A percentile compares a stretch with the other conserved stretches of the same genome.
phyloP scores from a whole-genome alignment of 2,888 invertebrate genomes.

The Xestia sexstrigata region DNA sequence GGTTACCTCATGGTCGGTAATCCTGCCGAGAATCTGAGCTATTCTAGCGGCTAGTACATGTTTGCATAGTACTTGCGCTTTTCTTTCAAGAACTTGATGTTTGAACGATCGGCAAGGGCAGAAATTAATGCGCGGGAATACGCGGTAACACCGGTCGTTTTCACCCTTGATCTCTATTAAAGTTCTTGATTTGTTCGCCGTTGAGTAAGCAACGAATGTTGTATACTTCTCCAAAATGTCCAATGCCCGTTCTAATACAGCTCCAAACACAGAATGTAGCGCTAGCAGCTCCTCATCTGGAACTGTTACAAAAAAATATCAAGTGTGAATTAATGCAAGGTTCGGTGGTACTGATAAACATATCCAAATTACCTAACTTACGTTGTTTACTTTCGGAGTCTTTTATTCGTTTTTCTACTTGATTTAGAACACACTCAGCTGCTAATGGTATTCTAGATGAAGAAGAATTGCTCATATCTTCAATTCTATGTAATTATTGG shows the following conservation, averaged over 20 bases:
- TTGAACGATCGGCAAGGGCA: slow-evolving; percentile 92
- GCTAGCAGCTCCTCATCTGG: slow-evolving; percentile 89
- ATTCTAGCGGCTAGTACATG: slow-evolving; percentile 92
- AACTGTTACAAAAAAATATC: slow-evolving; percentile 82
- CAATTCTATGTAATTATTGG: not conserved
- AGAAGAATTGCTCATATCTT: slow-evolving; percentile 62
- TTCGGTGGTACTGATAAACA: not conserved
- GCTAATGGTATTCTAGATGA: slow-evolving; percentile 69
- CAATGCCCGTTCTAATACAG: slow-evolving; percentile 90
- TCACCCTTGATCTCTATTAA: slow-evolving; percentile 91
- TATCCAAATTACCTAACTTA: slow-evolving; percentile 41
- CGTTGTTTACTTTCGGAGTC: slow-evolving; percentile 68
- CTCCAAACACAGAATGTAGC: slow-evolving; percentile 91
- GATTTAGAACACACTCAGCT: slow-evolving; percentile 71
- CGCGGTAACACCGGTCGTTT: slow-evolving; percentile 89
- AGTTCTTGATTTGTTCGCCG: slow-evolving; percentile 80
- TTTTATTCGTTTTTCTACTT: slow-evolving; percentile 72
- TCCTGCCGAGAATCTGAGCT: slow-evolving; percentile 84
- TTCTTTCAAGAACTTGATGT: slow-evolving; percentile 89
- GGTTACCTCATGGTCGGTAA: slow-evolving; percentile 84
- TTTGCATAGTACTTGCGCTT: slow-evolving; percentile 91
- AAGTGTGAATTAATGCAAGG: not conserved
- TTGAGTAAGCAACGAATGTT: slow-evolving; percentile 87
- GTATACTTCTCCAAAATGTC: slow-evolving; percentile 91
- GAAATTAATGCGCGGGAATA: slow-evolving; percentile 92